phyloP scores from a whole-genome alignment of 1,140 invertebrate species.

The Gonioctena quinquepunctata region DNA sequence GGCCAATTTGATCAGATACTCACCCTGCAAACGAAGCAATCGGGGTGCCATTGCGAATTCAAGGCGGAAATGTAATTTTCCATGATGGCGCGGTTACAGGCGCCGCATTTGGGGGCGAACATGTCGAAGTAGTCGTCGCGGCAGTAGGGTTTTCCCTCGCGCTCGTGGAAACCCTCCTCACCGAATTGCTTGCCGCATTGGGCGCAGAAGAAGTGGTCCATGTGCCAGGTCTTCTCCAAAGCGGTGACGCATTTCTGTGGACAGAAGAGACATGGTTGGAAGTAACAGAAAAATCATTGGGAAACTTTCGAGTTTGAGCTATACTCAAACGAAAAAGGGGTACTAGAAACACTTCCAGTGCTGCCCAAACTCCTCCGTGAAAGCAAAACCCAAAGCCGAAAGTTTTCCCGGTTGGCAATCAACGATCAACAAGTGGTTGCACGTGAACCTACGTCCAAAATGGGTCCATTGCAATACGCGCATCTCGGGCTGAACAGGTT shows the following conservation, averaged over 20 bases:
- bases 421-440: not conserved
- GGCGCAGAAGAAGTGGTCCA: slow-evolving; percentile 99
- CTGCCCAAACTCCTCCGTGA: no score
- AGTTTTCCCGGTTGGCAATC: not conserved
- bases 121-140: slow-evolving; percentile 96
- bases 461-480: slow-evolving; percentile 97
- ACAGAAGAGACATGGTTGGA: slow-evolving; percentile 18
- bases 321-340: no score
- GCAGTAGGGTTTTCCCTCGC: slow-evolving; percentile 93
- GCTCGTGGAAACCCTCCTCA: slow-evolving; percentile 94
- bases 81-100: slow-evolving; percentile 95
- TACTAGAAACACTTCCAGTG: no score
- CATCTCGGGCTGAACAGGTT: slow-evolving; percentile 97
- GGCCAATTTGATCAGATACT: no score
- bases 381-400: no score
- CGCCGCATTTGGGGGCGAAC: slow-evolving; percentile 98
- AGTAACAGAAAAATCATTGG: not conserved
- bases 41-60: slow-evolving; percentile 98
- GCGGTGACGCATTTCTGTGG: slow-evolving; percentile 98
- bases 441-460: slow-evolving; percentile 82
- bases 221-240: slow-evolving; percentile 98
- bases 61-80: slow-evolving; percentile 99
- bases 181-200: slow-evolving; percentile 97
- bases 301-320: not conserved
- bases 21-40: slow-evolving; percentile 99